Evolutionary conservation across 2,113 vertebrate genomes (phyloP).

Genomic region (Platysternon megacephalum): DNA sequence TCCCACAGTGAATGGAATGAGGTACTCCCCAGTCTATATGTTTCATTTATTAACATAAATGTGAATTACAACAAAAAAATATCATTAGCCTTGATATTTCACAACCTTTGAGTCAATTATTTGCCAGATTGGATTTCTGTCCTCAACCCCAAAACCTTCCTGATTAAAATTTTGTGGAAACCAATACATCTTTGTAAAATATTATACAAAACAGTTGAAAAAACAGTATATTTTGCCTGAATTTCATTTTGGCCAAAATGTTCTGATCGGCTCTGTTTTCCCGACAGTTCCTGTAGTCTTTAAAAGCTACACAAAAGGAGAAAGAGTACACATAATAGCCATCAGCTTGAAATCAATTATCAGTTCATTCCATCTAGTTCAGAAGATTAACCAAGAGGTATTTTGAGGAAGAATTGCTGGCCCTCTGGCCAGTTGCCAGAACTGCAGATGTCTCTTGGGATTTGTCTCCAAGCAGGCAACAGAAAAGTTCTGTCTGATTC

Average conservation of each 20-base stretch:
- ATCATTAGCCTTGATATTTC: background rate
- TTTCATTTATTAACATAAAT: no score
- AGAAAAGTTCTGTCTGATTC: background rate
- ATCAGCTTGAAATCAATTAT: background rate
- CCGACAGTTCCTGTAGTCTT: background rate
- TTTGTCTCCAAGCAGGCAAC: background rate
- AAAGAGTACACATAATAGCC: background rate
- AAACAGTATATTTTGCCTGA: no score
- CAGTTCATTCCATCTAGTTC: background rate
- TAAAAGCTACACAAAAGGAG: background rate
- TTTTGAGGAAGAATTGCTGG: background rate
- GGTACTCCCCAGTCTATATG: no score
- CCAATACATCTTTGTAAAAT: no score
- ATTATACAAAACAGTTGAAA: no score
- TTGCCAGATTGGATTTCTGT: slow-evolving; percentile 36
- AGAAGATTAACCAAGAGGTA: background rate
- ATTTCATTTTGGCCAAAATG: no score
- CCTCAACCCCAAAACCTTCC: background rate
- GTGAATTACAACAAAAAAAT: no score
- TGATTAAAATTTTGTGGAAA: no score
- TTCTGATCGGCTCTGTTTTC: no score
- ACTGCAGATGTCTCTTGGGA: background rate
- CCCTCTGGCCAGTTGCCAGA: background rate
- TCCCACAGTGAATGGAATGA: no score
- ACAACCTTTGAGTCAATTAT: background rate